phyloP scores from a whole-genome alignment of 2,113 vertebrate genomes.

The Dicrurus megarhynchus region DNA sequence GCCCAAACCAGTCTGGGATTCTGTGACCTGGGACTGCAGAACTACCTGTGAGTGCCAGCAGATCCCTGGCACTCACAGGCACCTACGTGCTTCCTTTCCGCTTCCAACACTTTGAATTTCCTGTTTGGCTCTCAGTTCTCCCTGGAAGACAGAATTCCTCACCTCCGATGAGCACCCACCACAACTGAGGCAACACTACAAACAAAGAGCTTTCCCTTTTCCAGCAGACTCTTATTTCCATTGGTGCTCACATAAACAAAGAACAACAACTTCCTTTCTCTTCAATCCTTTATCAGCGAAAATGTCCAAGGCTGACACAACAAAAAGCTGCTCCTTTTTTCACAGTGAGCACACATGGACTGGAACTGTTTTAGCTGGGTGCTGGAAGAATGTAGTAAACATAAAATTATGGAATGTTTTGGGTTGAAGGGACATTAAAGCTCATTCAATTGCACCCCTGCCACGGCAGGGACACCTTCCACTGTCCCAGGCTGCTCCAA shows the following conservation, averaged over 20 bases:
- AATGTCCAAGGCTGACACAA: neutral
- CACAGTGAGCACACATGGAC: fast-evolving
- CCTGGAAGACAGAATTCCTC: neutral
- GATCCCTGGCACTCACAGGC: too few relatives aligned
- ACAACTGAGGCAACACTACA: neutral
- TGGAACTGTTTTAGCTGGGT: fast-evolving
- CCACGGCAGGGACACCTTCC: neutral
- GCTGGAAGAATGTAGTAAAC: neutral
- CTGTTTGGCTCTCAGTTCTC: neutral
- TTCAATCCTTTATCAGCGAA: neutral
- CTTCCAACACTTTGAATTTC: neutral
- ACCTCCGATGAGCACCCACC: neutral
- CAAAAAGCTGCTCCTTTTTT: neutral
- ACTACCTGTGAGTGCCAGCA: neutral
- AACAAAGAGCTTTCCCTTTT: neutral
- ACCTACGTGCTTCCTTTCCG: neutral
- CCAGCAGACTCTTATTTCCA: neutral
- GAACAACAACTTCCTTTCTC: neutral
- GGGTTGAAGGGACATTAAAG: neutral
- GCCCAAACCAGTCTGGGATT: neutral
- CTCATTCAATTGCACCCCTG: neutral
- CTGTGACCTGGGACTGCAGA: neutral
- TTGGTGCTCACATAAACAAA: neutral
- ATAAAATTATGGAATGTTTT: neutral
- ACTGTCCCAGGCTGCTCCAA: neutral